A percentile compares a stretch with the other conserved stretches of the same genome.
Conservation (phyloP, 2,797 vertebrate species). For the Lepilemur ruficaudatus region DNA sequence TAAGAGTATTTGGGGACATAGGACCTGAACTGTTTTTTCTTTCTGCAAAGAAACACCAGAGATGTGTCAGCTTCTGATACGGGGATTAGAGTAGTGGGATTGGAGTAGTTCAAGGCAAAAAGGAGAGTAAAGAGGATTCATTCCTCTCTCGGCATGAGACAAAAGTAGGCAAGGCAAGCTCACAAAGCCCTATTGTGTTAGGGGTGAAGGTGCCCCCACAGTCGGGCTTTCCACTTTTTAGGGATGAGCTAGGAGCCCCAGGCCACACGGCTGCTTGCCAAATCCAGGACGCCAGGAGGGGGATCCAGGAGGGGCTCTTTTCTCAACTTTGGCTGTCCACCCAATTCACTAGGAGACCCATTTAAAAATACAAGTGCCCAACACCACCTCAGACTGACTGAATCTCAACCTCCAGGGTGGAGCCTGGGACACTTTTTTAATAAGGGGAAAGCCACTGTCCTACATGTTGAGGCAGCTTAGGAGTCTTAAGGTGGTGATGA, state of each 20-base stretch:
- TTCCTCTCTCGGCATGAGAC: not conserved
- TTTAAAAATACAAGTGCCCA: not conserved
- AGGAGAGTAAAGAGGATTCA: not conserved
- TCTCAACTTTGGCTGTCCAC: not conserved
- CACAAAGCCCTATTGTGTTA: not conserved
- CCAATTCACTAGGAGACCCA: not conserved
- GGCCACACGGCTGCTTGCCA: not conserved
- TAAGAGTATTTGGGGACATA: slow-evolving; percentile 3
- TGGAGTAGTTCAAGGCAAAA: not conserved
- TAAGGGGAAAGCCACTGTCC: not conserved
- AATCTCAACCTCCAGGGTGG: not conserved
- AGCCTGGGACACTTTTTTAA: not conserved
- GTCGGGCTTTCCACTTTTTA: not conserved
- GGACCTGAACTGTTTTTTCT: slow-evolving; percentile 68
- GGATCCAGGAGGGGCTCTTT: not conserved
- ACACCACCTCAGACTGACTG: not conserved
- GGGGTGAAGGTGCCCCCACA: not conserved
- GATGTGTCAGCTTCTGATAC: not conserved
- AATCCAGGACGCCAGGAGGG: not conserved
- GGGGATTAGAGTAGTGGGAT: not conserved
- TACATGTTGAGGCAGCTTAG: not conserved
- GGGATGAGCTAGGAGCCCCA: not conserved
- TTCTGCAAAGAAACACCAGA: slow-evolving; percentile 73
- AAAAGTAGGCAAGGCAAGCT: not conserved
- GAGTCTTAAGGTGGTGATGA: not conserved